phyloP scores from a whole-genome alignment of 2,888 invertebrate species.

The Lithophane ornitopus region DNA sequence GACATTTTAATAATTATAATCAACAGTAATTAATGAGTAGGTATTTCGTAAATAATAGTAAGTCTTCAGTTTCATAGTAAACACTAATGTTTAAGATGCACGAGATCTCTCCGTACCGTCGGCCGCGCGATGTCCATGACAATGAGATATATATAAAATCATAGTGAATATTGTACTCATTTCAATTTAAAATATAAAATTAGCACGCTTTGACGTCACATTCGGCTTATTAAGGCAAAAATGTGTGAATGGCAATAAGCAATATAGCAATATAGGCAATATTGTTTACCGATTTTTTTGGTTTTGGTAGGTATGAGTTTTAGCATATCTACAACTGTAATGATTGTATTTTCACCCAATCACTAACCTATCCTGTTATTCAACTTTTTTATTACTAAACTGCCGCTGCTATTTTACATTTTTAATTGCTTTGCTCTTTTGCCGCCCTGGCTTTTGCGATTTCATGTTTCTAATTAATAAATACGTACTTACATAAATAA shows the following conservation, averaged over 20 bases:
- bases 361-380: neutral
- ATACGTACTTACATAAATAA: neutral
- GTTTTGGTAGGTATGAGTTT: neutral
- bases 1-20: slow-evolving; percentile 28
- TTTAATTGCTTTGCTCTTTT: neutral
- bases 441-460: neutral
- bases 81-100: slow-evolving; percentile 6
- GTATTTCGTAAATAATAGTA: slow-evolving; percentile 33
- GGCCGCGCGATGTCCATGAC: slow-evolving; percentile 11
- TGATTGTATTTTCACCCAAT: neutral
- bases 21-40: neutral
- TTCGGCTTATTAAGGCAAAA: neutral
- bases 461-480: neutral
- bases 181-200: slow-evolving; percentile 31
- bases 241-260: slow-evolving; percentile 1
- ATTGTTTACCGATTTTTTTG: no score
- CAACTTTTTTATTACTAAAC: neutral
- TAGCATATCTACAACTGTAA: neutral
- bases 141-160: neutral
- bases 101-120: neutral
- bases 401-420: slow-evolving; percentile 16
- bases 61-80: slow-evolving; percentile 1
- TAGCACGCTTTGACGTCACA: slow-evolving; percentile 35
- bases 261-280: no score
- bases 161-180: slow-evolving; percentile 1